Evolutionary conservation across 2,888 invertebrate genomes (phyloP).

Genomic region (Litoditis marina): DNA sequence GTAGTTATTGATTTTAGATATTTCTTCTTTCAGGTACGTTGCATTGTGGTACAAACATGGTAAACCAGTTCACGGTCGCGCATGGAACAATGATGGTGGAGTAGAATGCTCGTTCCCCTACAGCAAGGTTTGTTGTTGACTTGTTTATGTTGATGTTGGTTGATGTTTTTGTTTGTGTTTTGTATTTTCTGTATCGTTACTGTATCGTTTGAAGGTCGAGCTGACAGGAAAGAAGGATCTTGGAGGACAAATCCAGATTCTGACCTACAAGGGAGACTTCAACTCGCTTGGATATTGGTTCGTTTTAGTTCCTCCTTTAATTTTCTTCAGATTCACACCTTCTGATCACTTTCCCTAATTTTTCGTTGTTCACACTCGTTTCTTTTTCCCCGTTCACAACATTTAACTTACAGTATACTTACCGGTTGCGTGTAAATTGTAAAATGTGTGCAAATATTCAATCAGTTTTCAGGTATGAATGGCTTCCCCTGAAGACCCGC

Average conservation of each 20-base stretch:
- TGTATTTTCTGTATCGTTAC: too few species aligned
- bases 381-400: too few species aligned
- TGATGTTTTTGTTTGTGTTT: too few species aligned
- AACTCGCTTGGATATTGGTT: slow-evolving; percentile 33
- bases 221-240: slow-evolving; percentile 43
- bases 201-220: too few species aligned
- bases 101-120: slow-evolving; percentile 51
- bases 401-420: too few species aligned
- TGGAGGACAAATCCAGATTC: slow-evolving; percentile 48
- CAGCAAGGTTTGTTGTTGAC: too few species aligned
- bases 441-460: background rate
- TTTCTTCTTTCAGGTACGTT: slow-evolving; percentile 28
- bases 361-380: too few species aligned
- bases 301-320: background rate
- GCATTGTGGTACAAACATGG: slow-evolving; percentile 53
- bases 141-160: too few species aligned
- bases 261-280: slow-evolving; percentile 47
- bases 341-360: too few species aligned
- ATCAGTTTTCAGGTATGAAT: slow-evolving; percentile 41
- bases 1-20: too few species aligned
- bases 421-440: background rate
- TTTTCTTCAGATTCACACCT: too few species aligned
- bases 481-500: slow-evolving; percentile 40
- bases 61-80: slow-evolving; percentile 47
- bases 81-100: slow-evolving; percentile 49